Evolutionary conservation across 2,113 vertebrate genomes (phyloP).

Genomic region (Hippocampus barbouri): DNA sequence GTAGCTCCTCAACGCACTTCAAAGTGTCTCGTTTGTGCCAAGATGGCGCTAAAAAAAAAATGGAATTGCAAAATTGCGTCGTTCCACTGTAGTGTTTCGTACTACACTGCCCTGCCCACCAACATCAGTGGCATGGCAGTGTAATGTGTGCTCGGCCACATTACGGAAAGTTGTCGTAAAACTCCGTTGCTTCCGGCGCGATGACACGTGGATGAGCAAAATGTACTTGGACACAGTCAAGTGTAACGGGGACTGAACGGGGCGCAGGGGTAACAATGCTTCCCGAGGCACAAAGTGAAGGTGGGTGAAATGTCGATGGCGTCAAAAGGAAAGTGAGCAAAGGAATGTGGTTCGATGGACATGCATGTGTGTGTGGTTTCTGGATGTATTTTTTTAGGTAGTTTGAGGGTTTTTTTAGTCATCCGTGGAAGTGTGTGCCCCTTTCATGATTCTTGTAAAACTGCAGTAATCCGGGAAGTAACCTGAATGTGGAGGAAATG

Average conservation of each 20-base stretch:
- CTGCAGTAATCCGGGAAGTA: neutral
- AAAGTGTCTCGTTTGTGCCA: no score
- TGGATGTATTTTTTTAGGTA: neutral
- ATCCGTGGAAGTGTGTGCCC: slow-evolving; percentile 49
- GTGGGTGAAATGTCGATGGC: slow-evolving; percentile 14
- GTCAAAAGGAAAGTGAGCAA: slow-evolving; percentile 12
- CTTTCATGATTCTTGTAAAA: slow-evolving; percentile 32
- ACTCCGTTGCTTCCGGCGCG: no score
- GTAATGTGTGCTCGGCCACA: no score
- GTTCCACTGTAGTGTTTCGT: no score
- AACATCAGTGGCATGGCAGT: no score
- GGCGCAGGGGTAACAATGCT: neutral
- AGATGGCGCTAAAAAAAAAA: neutral
- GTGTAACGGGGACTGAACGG: no score
- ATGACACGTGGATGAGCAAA: no score
- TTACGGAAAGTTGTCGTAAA: no score
- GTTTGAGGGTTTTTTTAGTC: slow-evolving; percentile 7
- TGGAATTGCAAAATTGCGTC: neutral
- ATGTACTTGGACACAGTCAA: no score
- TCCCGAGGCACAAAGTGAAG: slow-evolving; percentile 23
- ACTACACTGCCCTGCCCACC: no score
- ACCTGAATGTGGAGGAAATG: slow-evolving; percentile 7
- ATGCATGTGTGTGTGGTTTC: neutral
- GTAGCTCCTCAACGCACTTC: no score
- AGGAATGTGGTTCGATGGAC: neutral